A percentile compares a stretch with the other conserved stretches of the same genome.
Conservation (phyloP, 2,797 vertebrate species). For the Thamnophis elegans region DNA sequence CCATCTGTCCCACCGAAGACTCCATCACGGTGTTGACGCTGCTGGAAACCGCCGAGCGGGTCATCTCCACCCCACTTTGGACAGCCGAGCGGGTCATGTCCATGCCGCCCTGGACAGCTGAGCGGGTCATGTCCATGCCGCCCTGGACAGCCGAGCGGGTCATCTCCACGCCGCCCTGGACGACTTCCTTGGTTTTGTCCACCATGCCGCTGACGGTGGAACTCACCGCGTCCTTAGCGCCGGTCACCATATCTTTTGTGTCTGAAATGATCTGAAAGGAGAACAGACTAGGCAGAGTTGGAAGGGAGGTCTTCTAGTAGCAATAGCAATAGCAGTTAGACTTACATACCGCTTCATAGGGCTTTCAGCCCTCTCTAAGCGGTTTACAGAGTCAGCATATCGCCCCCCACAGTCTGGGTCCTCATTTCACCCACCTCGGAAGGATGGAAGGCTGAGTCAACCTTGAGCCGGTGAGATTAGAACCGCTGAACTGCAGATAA, state of each 20-base stretch:
- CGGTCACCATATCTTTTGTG: constrained; percentile 65
- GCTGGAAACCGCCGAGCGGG: constrained; percentile 71
- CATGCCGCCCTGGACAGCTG: constrained; percentile 69
- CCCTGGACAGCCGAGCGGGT: too few relatives aligned
- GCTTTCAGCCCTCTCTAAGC: too few relatives aligned
- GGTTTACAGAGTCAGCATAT: too few relatives aligned
- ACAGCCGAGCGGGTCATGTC: constrained; percentile 70
- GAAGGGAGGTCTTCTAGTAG: not conserved
- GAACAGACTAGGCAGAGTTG: not conserved
- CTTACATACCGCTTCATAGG: too few relatives aligned
- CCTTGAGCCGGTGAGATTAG: too few relatives aligned
- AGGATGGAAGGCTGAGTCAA: too few relatives aligned
- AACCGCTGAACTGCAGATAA: too few relatives aligned
- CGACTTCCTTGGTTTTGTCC: constrained; percentile 64
- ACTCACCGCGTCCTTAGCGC: constrained; percentile 74
- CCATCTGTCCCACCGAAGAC: constrained; percentile 65
- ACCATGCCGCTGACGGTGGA: constrained; percentile 61
- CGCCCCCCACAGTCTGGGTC: too few relatives aligned
- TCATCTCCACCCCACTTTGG: constrained; percentile 79
- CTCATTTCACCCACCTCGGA: too few relatives aligned
- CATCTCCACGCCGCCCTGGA: constrained; percentile 79
- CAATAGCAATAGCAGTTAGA: too few relatives aligned
- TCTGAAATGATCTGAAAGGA: constrained; percentile 43
- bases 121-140: constrained; percentile 67
- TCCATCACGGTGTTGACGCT: constrained; percentile 62